Conservation (phyloP, 1,140 invertebrate genomes). For the Drosophila sucinea region DNA sequence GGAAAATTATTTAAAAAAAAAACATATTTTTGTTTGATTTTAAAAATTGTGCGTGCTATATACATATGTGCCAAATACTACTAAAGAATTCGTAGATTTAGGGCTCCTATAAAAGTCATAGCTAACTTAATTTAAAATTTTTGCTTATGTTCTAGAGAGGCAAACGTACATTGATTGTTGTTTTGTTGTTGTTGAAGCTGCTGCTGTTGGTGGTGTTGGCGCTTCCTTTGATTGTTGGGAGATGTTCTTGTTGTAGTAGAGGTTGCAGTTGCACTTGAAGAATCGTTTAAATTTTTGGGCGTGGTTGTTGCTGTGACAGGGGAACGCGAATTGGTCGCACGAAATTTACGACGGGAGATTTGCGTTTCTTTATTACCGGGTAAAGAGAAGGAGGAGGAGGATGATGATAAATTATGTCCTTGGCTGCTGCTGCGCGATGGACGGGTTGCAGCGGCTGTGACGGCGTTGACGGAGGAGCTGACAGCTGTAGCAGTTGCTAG, state of each 20-base stretch:
- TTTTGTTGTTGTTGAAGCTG: constrained; percentile 30
- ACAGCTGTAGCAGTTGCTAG: constrained; percentile 30
- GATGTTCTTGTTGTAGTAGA: constrained; percentile 37
- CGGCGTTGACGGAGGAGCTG: constrained; percentile 31
- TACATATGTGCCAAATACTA: not conserved
- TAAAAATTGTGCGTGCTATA: not conserved
- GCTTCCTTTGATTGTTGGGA: constrained; percentile 18
- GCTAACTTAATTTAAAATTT: too few relatives aligned
- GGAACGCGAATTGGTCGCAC: constrained; percentile 29
- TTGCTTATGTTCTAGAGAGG: too few relatives aligned
- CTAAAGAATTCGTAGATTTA: too few relatives aligned
- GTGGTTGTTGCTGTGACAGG: constrained; percentile 35
- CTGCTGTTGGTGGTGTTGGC: constrained; percentile 18
- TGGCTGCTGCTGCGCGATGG: constrained; percentile 60
- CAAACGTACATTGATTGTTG: constrained; percentile 54
- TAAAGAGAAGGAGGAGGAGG: constrained; percentile 18
- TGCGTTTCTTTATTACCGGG: constrained; percentile 36
- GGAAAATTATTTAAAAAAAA: not conserved
- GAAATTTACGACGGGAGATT: constrained; percentile 29
- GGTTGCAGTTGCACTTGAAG: constrained; percentile 64
- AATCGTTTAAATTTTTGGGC: constrained; percentile 46
- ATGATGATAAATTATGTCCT: constrained; percentile 30
- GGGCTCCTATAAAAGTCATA: too few relatives aligned
- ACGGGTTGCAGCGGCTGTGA: constrained; percentile 28
- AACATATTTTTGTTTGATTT: constrained; percentile 6